Evolutionary conservation across 2,113 vertebrate species (phyloP).

Genomic region (Thomomys bottae): DNA sequence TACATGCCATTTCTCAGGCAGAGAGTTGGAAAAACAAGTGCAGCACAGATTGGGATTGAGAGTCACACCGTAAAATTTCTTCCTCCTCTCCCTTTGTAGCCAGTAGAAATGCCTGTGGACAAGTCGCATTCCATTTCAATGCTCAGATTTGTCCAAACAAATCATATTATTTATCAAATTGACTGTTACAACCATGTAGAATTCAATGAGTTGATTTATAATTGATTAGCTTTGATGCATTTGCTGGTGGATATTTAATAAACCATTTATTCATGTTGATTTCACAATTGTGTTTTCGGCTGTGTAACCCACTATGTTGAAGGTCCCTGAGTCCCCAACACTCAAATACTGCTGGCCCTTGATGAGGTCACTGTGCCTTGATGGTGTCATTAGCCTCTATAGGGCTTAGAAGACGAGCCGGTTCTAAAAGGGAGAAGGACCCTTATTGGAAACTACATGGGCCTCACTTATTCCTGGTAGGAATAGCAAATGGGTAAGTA

Average conservation of each 20-base stretch:
- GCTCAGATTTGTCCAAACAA: neutral
- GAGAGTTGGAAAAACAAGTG: neutral
- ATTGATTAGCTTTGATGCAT: neutral
- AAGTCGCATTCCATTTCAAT: neutral
- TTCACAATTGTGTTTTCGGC: slow-evolving; percentile 6
- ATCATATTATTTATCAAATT: neutral
- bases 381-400: neutral
- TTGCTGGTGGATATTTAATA: neutral
- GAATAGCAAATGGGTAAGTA: accelerated
- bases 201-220: neutral
- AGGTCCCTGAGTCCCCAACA: no score
- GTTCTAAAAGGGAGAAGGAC: neutral
- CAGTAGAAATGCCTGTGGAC: neutral
- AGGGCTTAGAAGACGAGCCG: neutral
- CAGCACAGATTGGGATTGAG: neutral
- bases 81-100: neutral
- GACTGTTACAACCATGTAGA: neutral
- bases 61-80: neutral
- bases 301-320: neutral
- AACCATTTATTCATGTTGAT: slow-evolving; percentile 25
- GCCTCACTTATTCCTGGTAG: neutral
- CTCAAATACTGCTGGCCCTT: neutral
- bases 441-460: neutral
- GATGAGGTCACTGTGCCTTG: neutral
- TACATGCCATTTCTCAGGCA: neutral